These are phyloP conservation scores for Drosophila mayri DNA, from an alignment of 1,140 invertebrate genomes.

Conservation along the genomic window DNA sequence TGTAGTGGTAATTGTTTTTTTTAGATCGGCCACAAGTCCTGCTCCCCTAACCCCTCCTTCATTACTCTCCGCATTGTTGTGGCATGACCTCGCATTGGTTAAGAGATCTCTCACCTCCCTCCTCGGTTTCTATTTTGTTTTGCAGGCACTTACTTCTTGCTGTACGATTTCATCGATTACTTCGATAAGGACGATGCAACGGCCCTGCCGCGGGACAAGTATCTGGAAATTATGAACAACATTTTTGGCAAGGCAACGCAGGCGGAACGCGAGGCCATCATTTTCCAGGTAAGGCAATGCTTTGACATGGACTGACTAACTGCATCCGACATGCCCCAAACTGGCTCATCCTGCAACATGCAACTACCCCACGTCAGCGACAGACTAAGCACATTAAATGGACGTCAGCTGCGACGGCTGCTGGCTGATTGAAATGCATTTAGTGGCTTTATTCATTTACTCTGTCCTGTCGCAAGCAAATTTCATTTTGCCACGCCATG, in stretches of 20 bases:
- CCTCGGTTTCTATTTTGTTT: constrained; percentile 28
- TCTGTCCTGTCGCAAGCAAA: constrained; percentile 34
- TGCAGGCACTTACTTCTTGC: constrained; percentile 95
- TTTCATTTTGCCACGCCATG: constrained; percentile 42
- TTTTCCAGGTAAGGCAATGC: constrained; percentile 91
- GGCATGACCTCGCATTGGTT: constrained; percentile 43
- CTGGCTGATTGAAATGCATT: constrained; percentile 60
- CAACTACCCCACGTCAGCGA: background rate
- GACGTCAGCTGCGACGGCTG: constrained; percentile 38
- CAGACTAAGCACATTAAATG: constrained; percentile 54
- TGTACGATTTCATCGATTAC: constrained; percentile 96
- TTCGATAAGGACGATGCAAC: constrained; percentile 94
- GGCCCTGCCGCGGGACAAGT: constrained; percentile 92
- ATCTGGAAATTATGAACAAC: constrained; percentile 93
- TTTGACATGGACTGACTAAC: background rate
- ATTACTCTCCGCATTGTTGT: constrained; percentile 34
- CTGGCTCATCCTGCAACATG: constrained; percentile 22
- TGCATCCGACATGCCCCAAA: constrained; percentile 3
- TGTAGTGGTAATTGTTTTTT: constrained; percentile 79
- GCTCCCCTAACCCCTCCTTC: background rate
- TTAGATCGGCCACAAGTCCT: constrained; percentile 43
- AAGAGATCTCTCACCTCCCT: constrained; percentile 12
- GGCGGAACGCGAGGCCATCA: constrained; percentile 94
- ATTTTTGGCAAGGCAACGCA: constrained; percentile 94
- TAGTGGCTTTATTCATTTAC: constrained; percentile 60